Conservation (phyloP, 2,797 vertebrate species). For the Chloroceryle amazona region DNA sequence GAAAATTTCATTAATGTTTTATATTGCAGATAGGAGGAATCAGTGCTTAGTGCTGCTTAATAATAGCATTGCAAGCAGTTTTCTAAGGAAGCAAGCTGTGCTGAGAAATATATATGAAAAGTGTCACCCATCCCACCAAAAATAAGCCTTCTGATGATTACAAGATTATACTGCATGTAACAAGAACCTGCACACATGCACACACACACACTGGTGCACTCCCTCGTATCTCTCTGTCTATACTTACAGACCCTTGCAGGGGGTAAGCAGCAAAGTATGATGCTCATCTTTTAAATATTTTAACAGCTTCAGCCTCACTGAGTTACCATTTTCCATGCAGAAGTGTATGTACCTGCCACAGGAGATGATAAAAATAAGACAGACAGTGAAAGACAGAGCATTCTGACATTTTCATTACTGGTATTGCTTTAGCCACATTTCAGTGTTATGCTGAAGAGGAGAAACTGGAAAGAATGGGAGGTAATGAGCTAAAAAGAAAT, state of each 20-base stretch:
- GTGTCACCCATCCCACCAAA: background rate
- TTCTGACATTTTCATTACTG: background rate
- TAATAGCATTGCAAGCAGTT: background rate
- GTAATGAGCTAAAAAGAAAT: background rate
- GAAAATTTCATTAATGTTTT: conserved; percentile 34
- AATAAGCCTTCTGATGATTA: background rate
- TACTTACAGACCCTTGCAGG: background rate
- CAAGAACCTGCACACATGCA: background rate
- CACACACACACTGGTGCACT: no score
- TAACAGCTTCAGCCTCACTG: background rate
- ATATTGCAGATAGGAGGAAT: background rate
- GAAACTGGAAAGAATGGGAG: background rate
- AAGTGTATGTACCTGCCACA: background rate
- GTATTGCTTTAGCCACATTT: background rate
- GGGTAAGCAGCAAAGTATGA: background rate
- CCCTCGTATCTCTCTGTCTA: background rate
- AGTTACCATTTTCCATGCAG: background rate
- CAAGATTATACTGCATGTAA: background rate
- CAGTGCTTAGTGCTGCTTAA: conserved; percentile 2
- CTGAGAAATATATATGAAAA: background rate
- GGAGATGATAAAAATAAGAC: background rate
- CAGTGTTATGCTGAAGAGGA: background rate
- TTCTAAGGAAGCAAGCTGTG: conserved; percentile 9
- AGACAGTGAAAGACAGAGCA: background rate
- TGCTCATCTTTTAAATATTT: background rate